Conservation (phyloP, 35 echinoderm and acorn worm species). For the Apostichopus parvimensis region DNA sequence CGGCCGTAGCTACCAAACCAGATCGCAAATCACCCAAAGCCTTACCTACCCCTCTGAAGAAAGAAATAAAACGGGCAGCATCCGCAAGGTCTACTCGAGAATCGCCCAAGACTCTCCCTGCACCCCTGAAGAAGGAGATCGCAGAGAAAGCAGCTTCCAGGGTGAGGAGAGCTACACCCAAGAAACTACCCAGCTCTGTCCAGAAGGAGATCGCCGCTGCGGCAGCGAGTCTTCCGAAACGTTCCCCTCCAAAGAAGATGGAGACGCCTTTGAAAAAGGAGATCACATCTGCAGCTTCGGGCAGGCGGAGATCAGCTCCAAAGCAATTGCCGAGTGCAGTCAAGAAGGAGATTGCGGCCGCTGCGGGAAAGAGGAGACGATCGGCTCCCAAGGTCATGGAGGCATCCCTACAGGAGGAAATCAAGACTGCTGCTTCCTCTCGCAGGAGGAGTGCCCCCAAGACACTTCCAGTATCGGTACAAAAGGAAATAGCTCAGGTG, state of each 20-base stretch:
- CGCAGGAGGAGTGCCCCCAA: slow-evolving; percentile 47
- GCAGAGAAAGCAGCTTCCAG: slow-evolving; percentile 39
- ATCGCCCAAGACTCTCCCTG: slow-evolving; percentile 64
- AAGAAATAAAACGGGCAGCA: slow-evolving; percentile 46
- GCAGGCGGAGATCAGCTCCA: slow-evolving; percentile 43
- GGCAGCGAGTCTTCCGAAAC: slow-evolving; percentile 43
- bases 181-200: slow-evolving; percentile 60
- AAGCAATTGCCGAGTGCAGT: slow-evolving; percentile 53
- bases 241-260: slow-evolving; percentile 72
- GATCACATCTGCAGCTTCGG: slow-evolving; percentile 27
- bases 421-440: slow-evolving; percentile 47
- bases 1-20: slow-evolving; percentile 28
- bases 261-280: slow-evolving; percentile 65
- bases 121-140: slow-evolving; percentile 56
- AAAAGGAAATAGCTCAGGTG: slow-evolving; percentile 49
- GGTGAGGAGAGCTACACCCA: slow-evolving; percentile 62
- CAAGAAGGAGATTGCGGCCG: slow-evolving; percentile 62
- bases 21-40: slow-evolving; percentile 32
- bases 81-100: slow-evolving; percentile 37
- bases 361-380: slow-evolving; percentile 47
- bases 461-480: slow-evolving; percentile 28
- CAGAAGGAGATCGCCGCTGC: slow-evolving; percentile 43
- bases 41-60: slow-evolving; percentile 71
- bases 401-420: slow-evolving; percentile 53
- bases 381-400: slow-evolving; percentile 56